Conservation (phyloP, 2,113 vertebrate species). For the Eulemur rufifrons region DNA sequence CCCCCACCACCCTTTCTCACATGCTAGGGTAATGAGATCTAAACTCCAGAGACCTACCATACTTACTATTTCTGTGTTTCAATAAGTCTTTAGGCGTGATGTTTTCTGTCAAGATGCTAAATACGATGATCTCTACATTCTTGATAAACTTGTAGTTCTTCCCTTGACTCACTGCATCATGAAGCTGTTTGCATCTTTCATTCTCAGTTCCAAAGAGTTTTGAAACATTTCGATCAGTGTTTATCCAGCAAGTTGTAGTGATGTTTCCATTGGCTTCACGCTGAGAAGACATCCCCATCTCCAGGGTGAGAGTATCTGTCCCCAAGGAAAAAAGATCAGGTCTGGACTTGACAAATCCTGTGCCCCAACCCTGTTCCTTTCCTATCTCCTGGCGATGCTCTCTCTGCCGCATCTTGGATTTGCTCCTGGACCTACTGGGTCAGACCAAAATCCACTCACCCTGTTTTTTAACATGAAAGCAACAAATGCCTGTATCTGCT, state of each 20-base stretch:
- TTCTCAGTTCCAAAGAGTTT: no score
- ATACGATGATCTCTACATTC: no score
- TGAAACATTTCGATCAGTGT: no score
- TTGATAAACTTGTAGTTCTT: no score
- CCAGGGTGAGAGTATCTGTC: neutral
- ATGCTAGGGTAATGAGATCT: no score
- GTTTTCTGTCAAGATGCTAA: no score
- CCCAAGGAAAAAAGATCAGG: neutral
- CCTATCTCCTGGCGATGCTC: neutral
- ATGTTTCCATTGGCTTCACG: rapidly evolving
- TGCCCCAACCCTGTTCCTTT: rapidly evolving
- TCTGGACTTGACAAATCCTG: neutral
- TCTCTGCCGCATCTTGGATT: rapidly evolving
- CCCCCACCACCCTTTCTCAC: no score
- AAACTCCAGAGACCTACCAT: no score
- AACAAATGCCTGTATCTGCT: neutral
- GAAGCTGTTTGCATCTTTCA: no score
- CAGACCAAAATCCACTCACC: rapidly evolving
- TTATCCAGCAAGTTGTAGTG: no score
- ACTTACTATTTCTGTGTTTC: no score
- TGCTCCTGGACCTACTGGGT: neutral
- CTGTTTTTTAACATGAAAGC: neutral
- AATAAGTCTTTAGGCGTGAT: neutral
- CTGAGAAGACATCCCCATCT: neutral
- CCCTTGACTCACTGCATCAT: no score